A percentile compares a stretch with the other conserved stretches of the same genome.
These are phyloP conservation scores for Pachycephala philippinensis DNA, from an alignment of 2,113 vertebrate species.

Conservation along the genomic window DNA sequence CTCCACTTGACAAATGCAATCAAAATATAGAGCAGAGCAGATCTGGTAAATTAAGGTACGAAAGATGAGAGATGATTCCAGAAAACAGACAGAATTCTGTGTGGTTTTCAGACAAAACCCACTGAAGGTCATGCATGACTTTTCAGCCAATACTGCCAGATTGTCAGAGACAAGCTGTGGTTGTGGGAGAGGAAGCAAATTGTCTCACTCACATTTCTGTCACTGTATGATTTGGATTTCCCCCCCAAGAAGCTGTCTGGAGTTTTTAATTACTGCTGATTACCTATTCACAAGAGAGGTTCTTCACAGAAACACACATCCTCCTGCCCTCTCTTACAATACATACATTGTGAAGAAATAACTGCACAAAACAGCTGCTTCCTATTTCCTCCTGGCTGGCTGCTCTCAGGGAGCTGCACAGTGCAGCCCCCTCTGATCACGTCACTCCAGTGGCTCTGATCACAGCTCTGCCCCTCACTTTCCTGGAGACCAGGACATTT, in stretches of 20 bases:
- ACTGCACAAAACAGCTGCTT: background rate
- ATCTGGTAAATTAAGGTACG: background rate
- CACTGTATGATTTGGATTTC: background rate
- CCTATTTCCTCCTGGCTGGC: background rate
- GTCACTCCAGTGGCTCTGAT: background rate
- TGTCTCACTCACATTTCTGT: background rate
- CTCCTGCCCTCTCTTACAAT: background rate
- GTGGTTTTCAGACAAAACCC: background rate
- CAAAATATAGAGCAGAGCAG: background rate
- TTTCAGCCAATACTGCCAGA: background rate
- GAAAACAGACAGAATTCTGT: background rate
- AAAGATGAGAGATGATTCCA: background rate
- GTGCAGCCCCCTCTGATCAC: background rate
- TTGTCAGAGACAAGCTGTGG: background rate
- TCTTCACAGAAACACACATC: background rate
- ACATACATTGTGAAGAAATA: background rate
- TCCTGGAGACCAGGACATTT: background rate
- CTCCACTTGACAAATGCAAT: slow-evolving; percentile 1
- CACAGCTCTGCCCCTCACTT: background rate
- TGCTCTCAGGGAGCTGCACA: background rate
- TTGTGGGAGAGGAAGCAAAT: background rate
- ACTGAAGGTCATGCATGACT: background rate
- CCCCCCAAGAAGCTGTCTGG: background rate
- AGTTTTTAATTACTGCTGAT: background rate
- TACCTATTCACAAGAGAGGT: background rate